These are phyloP conservation scores for Myodes glareolus DNA, from an alignment of 2,113 vertebrate genomes.

Conservation along the genomic window DNA sequence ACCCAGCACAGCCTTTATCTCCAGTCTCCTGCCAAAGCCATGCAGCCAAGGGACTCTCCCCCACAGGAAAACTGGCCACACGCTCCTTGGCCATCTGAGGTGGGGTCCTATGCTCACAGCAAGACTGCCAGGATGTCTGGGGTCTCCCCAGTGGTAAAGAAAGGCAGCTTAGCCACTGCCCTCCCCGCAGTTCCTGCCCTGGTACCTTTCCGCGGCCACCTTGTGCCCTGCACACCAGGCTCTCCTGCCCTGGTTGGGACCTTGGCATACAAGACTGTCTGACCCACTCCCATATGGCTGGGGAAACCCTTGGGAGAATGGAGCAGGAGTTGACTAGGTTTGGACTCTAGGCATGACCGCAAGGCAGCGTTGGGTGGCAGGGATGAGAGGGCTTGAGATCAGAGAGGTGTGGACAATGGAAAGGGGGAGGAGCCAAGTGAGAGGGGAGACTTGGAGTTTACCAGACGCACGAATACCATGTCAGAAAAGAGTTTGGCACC, in stretches of 20 bases:
- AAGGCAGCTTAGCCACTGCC: not conserved
- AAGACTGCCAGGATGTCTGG: not conserved
- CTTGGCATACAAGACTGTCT: not conserved
- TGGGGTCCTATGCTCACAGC: not conserved
- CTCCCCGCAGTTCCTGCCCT: not conserved
- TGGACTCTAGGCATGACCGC: not conserved
- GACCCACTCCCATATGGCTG: not conserved
- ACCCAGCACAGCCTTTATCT: not conserved
- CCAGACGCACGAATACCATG: not conserved
- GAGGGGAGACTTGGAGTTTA: not conserved
- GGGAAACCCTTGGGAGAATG: not conserved
- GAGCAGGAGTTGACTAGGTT: not conserved
- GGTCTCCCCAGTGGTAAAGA: not conserved
- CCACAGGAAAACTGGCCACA: not conserved
- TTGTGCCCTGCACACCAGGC: not conserved
- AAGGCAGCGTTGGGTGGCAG: not conserved
- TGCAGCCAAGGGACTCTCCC: not conserved
- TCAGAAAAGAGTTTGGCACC: not conserved
- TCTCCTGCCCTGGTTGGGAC: not conserved
- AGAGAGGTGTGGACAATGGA: not conserved
- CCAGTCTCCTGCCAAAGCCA: not conserved
- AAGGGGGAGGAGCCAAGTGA: not conserved
- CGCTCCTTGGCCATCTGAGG: not conserved
- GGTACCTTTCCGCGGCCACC: not conserved
- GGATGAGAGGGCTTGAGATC: not conserved